These are phyloP conservation scores for Alcedo atthis DNA, from an alignment of 2,797 vertebrate species.

Conservation along the genomic window DNA sequence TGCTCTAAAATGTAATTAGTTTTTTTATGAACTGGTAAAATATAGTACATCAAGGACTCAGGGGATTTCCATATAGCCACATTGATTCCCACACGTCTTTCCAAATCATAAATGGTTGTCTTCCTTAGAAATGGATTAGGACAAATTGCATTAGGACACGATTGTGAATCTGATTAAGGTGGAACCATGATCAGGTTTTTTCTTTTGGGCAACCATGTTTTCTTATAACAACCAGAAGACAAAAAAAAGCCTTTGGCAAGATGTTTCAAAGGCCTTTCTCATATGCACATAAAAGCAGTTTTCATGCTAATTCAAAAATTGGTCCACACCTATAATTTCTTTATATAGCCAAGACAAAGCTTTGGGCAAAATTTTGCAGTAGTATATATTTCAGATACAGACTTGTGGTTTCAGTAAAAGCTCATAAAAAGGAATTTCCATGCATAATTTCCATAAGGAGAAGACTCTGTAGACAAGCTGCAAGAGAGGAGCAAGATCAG, in stretches of 20 bases:
- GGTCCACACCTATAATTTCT: constrained; percentile 74
- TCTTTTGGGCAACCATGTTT: constrained; percentile 90
- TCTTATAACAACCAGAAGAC: constrained; percentile 85
- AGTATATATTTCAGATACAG: constrained; percentile 57
- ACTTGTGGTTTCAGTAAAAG: constrained; percentile 64
- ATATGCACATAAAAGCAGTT: constrained; percentile 72
- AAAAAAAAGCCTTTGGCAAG: constrained; percentile 86
- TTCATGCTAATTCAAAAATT: constrained; percentile 77
- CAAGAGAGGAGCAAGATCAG: constrained; percentile 32
- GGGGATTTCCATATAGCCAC: constrained; percentile 90
- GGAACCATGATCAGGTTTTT: constrained; percentile 89
- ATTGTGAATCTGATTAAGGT: constrained; percentile 98
- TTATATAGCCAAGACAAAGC: constrained; percentile 71
- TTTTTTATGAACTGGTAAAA: constrained; percentile 95
- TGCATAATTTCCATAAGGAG: constrained; percentile 69
- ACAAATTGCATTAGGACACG: constrained; percentile 97
- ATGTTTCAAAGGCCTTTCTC: constrained; percentile 81
- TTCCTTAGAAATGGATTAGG: constrained; percentile 95
- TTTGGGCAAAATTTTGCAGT: constrained; percentile 65
- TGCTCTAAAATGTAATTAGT: constrained; percentile 88
- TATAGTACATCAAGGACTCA: constrained; percentile 91
- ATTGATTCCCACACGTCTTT: constrained; percentile 93
- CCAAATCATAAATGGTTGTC: constrained; percentile 98
- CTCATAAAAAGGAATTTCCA: constrained; percentile 69
- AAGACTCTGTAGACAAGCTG: constrained; percentile 37